Conservation (phyloP, 1,140 invertebrate species). For the Diabrotica undecimpunctata region DNA sequence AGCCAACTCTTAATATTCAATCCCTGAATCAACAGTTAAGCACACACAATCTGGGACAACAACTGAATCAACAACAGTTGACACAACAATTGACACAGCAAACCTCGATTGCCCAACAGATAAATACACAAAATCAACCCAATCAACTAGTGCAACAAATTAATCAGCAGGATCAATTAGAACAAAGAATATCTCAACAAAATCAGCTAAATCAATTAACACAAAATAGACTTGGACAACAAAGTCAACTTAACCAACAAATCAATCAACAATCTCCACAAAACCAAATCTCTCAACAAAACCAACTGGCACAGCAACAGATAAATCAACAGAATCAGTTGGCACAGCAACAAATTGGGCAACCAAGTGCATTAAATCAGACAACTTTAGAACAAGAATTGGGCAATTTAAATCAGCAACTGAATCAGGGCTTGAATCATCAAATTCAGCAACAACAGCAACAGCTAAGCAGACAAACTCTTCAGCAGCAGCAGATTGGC, state of each 20-base stretch:
- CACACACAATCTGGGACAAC: slow-evolving; percentile 32
- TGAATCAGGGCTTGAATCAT: slow-evolving; percentile 6
- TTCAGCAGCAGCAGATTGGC: slow-evolving; percentile 23
- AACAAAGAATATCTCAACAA: slow-evolving; percentile 27
- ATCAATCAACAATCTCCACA: slow-evolving; percentile 1
- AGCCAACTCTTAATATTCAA: slow-evolving; percentile 27
- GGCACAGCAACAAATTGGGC: slow-evolving; percentile 15
- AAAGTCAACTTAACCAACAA: slow-evolving; percentile 13
- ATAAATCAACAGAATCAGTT: slow-evolving; percentile 18
- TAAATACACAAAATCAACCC: slow-evolving; percentile 23
- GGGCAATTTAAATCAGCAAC: not conserved
- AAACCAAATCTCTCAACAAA: not conserved
- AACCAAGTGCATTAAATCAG: not conserved
- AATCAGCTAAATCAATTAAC: slow-evolving; percentile 30
- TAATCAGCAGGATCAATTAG: slow-evolving; percentile 28
- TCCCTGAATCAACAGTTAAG: slow-evolving; percentile 29
- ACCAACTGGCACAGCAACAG: slow-evolving; percentile 4
- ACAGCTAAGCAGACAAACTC: slow-evolving; percentile 22
- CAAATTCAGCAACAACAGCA: slow-evolving; percentile 14
- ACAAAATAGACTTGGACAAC: slow-evolving; percentile 22
- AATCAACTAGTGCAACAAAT: slow-evolving; percentile 24
- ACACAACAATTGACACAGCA: slow-evolving; percentile 35
- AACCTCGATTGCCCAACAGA: slow-evolving; percentile 9
- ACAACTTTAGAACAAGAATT: slow-evolving; percentile 7
- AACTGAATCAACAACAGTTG: slow-evolving; percentile 34